A percentile compares a stretch with the other conserved stretches of the same genome.
These are phyloP conservation scores for Tragopan temminckii DNA, from an alignment of 2,797 vertebrate genomes.

Conservation along the genomic window DNA sequence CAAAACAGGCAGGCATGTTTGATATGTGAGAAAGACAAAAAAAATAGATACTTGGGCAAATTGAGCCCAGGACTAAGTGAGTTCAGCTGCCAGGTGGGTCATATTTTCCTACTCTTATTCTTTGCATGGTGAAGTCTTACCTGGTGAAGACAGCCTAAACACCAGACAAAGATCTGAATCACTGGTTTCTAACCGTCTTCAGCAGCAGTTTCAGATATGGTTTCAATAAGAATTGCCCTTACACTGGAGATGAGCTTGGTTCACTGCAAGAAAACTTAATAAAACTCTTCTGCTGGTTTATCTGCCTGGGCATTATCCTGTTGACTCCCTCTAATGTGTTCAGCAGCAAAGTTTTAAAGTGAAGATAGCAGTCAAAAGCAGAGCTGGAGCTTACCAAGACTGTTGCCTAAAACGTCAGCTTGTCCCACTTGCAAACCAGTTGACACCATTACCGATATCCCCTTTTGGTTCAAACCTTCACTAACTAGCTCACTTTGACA, in stretches of 20 bases:
- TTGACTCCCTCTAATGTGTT: neutral
- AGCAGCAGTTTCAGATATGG: neutral
- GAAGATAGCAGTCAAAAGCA: neutral
- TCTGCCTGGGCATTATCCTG: neutral
- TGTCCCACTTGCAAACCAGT: neutral
- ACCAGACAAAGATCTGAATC: neutral
- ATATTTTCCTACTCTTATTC: neutral
- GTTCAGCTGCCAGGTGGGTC: constrained; percentile 23
- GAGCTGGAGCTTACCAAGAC: neutral
- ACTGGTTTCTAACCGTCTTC: neutral
- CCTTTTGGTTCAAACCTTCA: neutral
- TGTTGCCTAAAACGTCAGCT: neutral
- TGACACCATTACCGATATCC: neutral
- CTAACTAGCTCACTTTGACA: neutral
- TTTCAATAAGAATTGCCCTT: neutral
- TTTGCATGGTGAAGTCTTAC: neutral
- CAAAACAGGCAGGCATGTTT: constrained; percentile 1
- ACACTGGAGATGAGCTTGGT: neutral
- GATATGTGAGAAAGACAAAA: neutral
- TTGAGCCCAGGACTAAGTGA: neutral
- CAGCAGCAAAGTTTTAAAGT: constrained; percentile 6
- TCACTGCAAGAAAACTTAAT: neutral
- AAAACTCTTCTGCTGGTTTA: constrained; percentile 27
- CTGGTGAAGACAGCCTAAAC: neutral
- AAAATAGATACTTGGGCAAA: neutral